Percentiles rank a stretch among this genome's conserved stretches.
These are phyloP conservation scores for Caerostris extrusa DNA, from an alignment of 1,140 invertebrate genomes.

Conservation along the genomic window DNA sequence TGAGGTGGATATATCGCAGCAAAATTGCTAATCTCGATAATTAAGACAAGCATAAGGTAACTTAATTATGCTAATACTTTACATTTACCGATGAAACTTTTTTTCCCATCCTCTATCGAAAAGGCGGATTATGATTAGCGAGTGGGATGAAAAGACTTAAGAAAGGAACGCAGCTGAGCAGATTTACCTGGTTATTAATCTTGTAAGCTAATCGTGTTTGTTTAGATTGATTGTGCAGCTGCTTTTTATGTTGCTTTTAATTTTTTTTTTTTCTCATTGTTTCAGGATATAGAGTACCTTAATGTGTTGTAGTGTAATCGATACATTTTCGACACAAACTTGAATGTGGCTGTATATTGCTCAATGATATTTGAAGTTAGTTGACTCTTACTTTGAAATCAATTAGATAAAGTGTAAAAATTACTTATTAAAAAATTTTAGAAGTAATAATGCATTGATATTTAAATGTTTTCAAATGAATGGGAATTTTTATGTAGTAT, in stretches of 20 bases:
- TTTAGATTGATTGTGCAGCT: neutral
- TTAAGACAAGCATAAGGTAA: slow-evolving; percentile 62
- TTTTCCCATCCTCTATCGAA: neutral
- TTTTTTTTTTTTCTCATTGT: neutral
- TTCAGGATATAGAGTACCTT: neutral
- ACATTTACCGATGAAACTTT: neutral
- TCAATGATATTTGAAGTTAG: no score
- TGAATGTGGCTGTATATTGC: no score
- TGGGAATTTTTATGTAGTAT: no score
- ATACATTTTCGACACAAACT: neutral
- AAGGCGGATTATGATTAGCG: neutral
- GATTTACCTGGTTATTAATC: slow-evolving; percentile 18
- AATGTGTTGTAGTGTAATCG: neutral
- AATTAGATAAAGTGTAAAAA: no score
- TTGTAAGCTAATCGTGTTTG: neutral
- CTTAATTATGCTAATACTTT: slow-evolving; percentile 67
- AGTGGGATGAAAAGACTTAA: neutral
- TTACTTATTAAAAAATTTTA: no score
- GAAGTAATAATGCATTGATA: no score
- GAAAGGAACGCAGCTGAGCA: neutral
- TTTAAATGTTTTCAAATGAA: no score
- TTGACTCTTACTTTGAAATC: no score
- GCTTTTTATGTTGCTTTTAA: neutral
- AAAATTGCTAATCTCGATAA: neutral
- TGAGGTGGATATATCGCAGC: neutral